These are phyloP conservation scores for Falco berigora DNA, from an alignment of 2,797 vertebrate genomes.

Conservation along the genomic window DNA sequence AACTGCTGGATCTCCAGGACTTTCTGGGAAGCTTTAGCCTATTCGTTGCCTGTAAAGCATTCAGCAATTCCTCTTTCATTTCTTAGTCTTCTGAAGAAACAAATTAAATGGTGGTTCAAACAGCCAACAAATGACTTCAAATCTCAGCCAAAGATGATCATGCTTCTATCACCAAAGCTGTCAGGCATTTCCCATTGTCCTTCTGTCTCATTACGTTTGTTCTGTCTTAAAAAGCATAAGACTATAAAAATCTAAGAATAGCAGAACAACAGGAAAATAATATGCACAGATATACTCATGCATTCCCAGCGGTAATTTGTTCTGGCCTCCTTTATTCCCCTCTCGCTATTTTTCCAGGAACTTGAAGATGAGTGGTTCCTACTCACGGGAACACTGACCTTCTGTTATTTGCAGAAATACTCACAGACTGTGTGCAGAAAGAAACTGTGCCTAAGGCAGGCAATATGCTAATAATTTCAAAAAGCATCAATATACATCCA, in stretches of 20 bases:
- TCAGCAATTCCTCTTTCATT: not conserved
- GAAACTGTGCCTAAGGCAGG: not conserved
- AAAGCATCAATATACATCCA: not conserved
- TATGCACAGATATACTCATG: not conserved
- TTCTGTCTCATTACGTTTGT: not conserved
- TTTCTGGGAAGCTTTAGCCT: not conserved
- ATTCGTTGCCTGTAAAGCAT: not conserved
- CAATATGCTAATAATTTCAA: not conserved
- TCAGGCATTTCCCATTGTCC: not conserved
- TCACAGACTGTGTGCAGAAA: not conserved
- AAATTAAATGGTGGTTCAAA: not conserved
- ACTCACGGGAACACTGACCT: not conserved
- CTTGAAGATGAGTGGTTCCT: not conserved
- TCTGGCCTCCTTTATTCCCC: slow-evolving; percentile 5
- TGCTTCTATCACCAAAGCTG: not conserved
- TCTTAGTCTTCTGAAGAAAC: not conserved
- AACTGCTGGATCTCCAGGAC: not conserved
- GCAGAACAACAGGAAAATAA: not conserved
- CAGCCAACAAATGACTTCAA: not conserved
- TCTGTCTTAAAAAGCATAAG: not conserved
- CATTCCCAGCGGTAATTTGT: slow-evolving; percentile 17
- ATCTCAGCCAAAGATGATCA: not conserved
- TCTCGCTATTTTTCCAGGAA: slow-evolving; percentile 38
- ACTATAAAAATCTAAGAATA: not conserved
- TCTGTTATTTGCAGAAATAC: not conserved